Percentiles rank a stretch among this genome's conserved stretches.
phyloP scores from a whole-genome alignment of 2,888 invertebrate genomes.

The Campaea margaritaria region DNA sequence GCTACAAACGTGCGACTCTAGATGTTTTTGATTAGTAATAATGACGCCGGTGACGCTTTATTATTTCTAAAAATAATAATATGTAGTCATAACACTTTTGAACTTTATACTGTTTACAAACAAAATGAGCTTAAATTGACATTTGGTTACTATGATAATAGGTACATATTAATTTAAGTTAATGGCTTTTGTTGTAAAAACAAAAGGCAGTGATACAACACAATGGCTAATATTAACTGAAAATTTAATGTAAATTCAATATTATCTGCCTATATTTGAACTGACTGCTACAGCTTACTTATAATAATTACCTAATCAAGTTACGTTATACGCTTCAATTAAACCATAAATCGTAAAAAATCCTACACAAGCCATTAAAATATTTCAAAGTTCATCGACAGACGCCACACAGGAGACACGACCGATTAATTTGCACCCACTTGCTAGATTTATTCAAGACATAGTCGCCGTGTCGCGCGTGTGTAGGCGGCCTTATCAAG shows the following conservation, averaged over 20 bases:
- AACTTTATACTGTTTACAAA: too few species aligned
- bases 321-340: conserved; percentile 8
- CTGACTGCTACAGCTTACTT: too few species aligned
- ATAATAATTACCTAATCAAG: conserved; percentile 1
- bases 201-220: too few species aligned
- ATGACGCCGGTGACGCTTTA: conserved; percentile 13
- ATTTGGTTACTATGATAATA: too few species aligned
- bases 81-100: neutral
- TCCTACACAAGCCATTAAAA: conserved; percentile 24
- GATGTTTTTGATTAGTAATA: conserved; percentile 14
- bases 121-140: too few species aligned
- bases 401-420: conserved; percentile 1
- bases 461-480: conserved; percentile 36
- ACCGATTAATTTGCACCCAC: conserved; percentile 27
- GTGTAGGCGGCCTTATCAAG: conserved; percentile 60
- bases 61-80: conserved; percentile 4
- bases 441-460: conserved; percentile 7
- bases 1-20: conserved; percentile 52
- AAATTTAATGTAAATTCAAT: too few species aligned
- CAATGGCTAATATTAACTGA: too few species aligned
- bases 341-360: conserved; percentile 2
- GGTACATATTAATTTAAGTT: too few species aligned
- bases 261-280: too few species aligned
- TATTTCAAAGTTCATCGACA: conserved; percentile 35
- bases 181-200: too few species aligned